Evolutionary conservation across 2,888 invertebrate genomes (phyloP), one percentile per base, ranked within the genome.

Genomic region (Gonocerus acuteangulatus): DNA sequence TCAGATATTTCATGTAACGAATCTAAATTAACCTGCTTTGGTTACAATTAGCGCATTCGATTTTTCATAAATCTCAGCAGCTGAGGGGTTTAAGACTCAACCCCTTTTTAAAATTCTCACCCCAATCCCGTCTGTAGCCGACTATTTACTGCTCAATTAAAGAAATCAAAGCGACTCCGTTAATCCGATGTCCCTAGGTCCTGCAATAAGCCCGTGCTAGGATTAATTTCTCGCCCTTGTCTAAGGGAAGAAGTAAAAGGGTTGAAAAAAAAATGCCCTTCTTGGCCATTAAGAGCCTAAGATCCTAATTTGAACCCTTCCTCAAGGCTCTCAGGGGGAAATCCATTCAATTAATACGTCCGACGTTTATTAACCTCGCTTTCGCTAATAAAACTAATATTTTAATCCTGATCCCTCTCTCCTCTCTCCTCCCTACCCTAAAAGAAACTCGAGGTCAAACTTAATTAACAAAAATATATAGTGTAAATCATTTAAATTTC

Each of bases 101-200:
- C 27, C 27, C 27, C 27, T 27, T 27, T 27, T 27, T 27, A 27
- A 27, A 27, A 27, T 27, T 27, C 27, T 27, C 27, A 4, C 4
- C 27, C 27, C 9, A 4, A 9, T 27, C 4, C 4, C 27, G 27
- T 27, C 27, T 16, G 13, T 48, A 19, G 47, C 48, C 44, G 36
- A 60, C 60, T 65, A 62, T 62, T 65, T 65, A 65, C 62, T 62
- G 64, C 64, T 62, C 64, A 65, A 65, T 65, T 65, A 65, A 58
- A 62, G 59, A 60, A 65, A 65, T 65, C 64, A 65, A 60, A 60
- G 39, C 54, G 3, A 58, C 42, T 62, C 62, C 54, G 64, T 61
- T 61, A 61, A 64, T 64, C 63, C 61, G 27, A 9, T 6, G 27
- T 27, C 27, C 27, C 27, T 4, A 6, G 27, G 4, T 9, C 27